These are phyloP conservation scores for Leucoraja erinaceus DNA, from an alignment of 2,113 vertebrate species.

Conservation along the genomic window DNA sequence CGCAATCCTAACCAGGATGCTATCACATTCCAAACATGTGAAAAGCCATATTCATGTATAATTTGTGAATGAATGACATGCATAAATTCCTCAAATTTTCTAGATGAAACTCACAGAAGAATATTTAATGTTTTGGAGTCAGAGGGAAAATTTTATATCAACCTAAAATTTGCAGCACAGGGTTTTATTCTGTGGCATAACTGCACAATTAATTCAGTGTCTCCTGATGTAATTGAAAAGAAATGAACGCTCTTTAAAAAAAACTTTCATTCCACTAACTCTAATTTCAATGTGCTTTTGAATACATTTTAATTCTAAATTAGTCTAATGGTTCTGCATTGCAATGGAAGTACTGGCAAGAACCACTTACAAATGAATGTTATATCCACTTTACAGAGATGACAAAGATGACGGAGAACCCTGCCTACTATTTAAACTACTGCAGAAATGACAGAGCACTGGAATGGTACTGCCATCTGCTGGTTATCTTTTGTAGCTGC, in stretches of 20 bases:
- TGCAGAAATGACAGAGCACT: conserved; percentile 50
- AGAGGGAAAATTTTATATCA: neutral
- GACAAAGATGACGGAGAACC: neutral
- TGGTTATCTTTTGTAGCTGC: conserved; percentile 54
- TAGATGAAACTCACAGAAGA: neutral
- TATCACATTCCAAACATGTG: too few species aligned
- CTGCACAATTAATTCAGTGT: neutral
- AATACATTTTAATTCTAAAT: neutral
- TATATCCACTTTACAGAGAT: neutral
- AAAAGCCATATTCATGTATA: too few species aligned
- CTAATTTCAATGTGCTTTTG: neutral
- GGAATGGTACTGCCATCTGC: conserved; percentile 62
- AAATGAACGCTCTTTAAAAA: neutral
- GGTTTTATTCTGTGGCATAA: neutral
- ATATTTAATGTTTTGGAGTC: neutral
- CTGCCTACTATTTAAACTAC: conserved; percentile 40
- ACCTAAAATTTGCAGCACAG: neutral
- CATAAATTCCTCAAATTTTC: too few species aligned
- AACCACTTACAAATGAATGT: neutral
- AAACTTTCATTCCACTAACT: neutral
- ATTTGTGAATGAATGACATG: too few species aligned
- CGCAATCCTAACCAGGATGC: too few species aligned
- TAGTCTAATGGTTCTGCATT: neutral
- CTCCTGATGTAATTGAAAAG: neutral
- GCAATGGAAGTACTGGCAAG: neutral